phyloP scores from a whole-genome alignment of 1,140 invertebrate genomes.

The Riptortus pedestris region DNA sequence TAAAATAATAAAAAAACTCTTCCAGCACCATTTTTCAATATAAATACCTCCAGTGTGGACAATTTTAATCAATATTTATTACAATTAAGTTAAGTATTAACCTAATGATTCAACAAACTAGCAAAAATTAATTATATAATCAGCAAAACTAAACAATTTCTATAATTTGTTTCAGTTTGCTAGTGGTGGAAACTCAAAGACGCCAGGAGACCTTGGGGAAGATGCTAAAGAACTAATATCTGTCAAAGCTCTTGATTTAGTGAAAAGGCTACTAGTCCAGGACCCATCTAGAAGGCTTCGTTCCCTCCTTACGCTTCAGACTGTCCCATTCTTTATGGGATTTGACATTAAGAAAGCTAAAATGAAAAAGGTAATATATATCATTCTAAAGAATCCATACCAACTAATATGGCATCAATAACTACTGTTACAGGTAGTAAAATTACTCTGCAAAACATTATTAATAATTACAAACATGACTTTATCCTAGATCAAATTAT shows the following conservation, averaged over 20 bases:
- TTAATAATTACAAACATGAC: background rate
- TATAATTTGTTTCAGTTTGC: constrained; percentile 12
- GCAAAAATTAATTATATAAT: too few species aligned
- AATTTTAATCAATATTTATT: too few species aligned
- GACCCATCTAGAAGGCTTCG: constrained; percentile 39
- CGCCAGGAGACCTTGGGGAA: constrained; percentile 30
- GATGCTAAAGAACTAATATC: constrained; percentile 30
- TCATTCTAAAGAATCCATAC: too few species aligned
- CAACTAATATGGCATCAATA: too few species aligned
- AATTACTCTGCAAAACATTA: background rate
- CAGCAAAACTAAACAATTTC: too few species aligned
- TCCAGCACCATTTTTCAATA: too few species aligned
- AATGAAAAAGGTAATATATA: constrained; percentile 29
- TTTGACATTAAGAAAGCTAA: constrained; percentile 40
- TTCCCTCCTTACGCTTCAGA: constrained; percentile 39
- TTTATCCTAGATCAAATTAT: too few species aligned
- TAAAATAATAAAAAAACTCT: too few species aligned
- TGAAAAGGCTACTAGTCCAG: constrained; percentile 38
- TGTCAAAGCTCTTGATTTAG: constrained; percentile 37
- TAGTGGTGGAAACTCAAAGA: constrained; percentile 18
- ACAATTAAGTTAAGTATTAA: too few species aligned
- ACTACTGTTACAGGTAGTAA: background rate
- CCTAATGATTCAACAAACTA: too few species aligned
- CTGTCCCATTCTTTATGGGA: constrained; percentile 42
- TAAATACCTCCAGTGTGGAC: too few species aligned